A percentile compares a stretch with the other conserved stretches of the same genome.
phyloP scores from a whole-genome alignment of 2,113 vertebrate genomes.

The Amblyopsis rosae region DNA sequence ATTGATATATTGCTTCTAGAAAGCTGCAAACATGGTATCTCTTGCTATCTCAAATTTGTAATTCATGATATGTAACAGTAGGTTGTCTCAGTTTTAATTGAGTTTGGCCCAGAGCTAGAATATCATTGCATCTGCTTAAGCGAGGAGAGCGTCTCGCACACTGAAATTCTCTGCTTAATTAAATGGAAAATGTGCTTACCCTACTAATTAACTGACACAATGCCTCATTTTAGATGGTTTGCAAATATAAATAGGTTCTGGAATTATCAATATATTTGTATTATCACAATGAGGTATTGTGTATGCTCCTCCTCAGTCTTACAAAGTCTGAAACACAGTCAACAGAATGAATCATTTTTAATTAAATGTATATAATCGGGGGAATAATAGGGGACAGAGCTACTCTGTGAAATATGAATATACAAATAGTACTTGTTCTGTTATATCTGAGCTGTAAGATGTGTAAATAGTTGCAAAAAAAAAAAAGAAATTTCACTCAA shows the following conservation, averaged over 20 bases:
- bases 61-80: constrained; percentile 23
- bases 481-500: too few relatives aligned
- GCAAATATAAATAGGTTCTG: too few relatives aligned
- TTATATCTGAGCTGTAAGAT: too few relatives aligned
- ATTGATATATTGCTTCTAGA: constrained; percentile 19
- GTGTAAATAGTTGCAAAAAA: too few relatives aligned
- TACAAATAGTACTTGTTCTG: too few relatives aligned
- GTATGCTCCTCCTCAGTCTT: background rate
- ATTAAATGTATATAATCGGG: too few relatives aligned
- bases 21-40: constrained; percentile 3
- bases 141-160: background rate
- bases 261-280: too few relatives aligned
- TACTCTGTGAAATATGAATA: too few relatives aligned
- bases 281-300: too few relatives aligned
- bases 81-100: constrained; percentile 30
- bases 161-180: constrained; percentile 7
- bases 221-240: background rate
- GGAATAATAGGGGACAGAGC: too few relatives aligned
- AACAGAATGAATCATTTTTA: too few relatives aligned
- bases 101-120: constrained; percentile 36
- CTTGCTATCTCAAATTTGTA: constrained; percentile 7
- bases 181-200: constrained; percentile 28
- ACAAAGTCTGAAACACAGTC: too few relatives aligned
- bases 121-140: constrained; percentile 33
- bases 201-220: constrained; percentile 29